Conservation (phyloP, 2,113 vertebrate species). For the Seriola quinqueradiata region DNA sequence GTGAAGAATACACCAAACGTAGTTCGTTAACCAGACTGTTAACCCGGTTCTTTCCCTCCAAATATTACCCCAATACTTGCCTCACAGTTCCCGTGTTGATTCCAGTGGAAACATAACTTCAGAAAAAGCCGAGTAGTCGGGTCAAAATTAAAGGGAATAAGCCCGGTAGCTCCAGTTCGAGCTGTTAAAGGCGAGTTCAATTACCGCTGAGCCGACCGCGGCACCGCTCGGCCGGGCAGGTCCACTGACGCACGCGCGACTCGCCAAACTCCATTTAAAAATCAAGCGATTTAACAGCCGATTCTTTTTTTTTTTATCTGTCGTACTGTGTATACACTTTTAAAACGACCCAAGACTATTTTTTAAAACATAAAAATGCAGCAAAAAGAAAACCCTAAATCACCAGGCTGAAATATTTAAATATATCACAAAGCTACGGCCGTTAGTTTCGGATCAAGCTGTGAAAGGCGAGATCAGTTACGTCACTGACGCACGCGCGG, state of each 20-base stretch:
- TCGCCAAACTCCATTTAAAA: background rate
- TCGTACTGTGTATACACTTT: too few relatives aligned
- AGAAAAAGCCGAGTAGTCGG: background rate
- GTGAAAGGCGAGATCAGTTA: too few relatives aligned
- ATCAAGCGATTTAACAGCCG: background rate
- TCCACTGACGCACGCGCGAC: background rate
- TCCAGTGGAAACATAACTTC: slow-evolving; percentile 28
- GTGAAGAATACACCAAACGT: background rate
- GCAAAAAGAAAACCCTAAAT: too few relatives aligned
- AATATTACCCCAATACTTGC: slow-evolving; percentile 12
- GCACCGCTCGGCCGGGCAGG: background rate
- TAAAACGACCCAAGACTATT: too few relatives aligned
- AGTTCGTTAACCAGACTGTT: background rate
- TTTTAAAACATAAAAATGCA: background rate
- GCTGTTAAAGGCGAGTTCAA: background rate
- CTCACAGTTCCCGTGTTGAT: slow-evolving; percentile 9
- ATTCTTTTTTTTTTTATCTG: too few relatives aligned
- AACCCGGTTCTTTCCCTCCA: background rate
- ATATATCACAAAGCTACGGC: too few relatives aligned
- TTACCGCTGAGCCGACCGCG: slow-evolving; percentile 7
- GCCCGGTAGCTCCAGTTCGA: background rate
- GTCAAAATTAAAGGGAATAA: slow-evolving; percentile 63
- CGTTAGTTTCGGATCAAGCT: too few relatives aligned
- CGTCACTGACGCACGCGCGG: too few relatives aligned
- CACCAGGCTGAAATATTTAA: too few relatives aligned